Conservation (phyloP, 1,140 invertebrate genomes). For the Drosophila mauritiana region DNA sequence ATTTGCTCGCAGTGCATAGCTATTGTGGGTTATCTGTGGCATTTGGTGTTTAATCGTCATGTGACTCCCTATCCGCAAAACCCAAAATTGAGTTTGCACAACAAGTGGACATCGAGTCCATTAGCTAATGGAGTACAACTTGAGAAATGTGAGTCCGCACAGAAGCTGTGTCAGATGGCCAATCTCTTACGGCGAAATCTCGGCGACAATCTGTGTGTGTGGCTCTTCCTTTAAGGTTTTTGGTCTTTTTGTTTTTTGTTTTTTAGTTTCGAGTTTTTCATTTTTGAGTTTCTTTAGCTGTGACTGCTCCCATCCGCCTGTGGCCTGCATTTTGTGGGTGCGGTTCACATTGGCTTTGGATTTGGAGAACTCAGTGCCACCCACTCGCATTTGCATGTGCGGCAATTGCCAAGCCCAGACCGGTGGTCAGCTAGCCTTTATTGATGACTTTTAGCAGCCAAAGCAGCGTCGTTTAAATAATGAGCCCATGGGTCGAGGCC, state of each 20-base stretch:
- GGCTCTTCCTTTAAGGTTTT: conserved; percentile 20
- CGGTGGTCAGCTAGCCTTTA: conserved; percentile 66
- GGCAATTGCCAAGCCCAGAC: conserved; percentile 72
- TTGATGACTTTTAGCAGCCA: conserved; percentile 80
- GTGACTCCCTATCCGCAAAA: conserved; percentile 8
- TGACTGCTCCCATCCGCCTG: conserved; percentile 52
- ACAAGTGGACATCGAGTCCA: conserved; percentile 46
- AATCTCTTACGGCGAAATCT: conserved; percentile 41
- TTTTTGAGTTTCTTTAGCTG: conserved; percentile 24
- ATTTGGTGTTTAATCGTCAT: conserved; percentile 20
- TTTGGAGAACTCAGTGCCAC: conserved; percentile 49
- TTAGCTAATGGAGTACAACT: conserved; percentile 34
- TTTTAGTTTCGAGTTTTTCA: conserved; percentile 12
- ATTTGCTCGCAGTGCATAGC: conserved; percentile 3
- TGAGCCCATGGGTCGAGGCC: conserved; percentile 66
- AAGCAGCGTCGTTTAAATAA: conserved; percentile 81
- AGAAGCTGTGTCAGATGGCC: background rate
- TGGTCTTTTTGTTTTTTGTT: background rate
- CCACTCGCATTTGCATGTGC: conserved; percentile 78
- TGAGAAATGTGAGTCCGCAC: background rate
- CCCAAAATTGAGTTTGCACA: conserved; percentile 40
- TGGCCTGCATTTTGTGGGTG: conserved; percentile 39
- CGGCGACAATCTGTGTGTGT: conserved; percentile 24
- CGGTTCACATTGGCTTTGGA: conserved; percentile 18
- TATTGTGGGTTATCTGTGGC: conserved; percentile 56